Evolutionary conservation across 37 sponge, comb jelly and placozoan species (phyloP), one percentile per base, ranked within the genome.

Genomic region (Beroe ovata): DNA sequence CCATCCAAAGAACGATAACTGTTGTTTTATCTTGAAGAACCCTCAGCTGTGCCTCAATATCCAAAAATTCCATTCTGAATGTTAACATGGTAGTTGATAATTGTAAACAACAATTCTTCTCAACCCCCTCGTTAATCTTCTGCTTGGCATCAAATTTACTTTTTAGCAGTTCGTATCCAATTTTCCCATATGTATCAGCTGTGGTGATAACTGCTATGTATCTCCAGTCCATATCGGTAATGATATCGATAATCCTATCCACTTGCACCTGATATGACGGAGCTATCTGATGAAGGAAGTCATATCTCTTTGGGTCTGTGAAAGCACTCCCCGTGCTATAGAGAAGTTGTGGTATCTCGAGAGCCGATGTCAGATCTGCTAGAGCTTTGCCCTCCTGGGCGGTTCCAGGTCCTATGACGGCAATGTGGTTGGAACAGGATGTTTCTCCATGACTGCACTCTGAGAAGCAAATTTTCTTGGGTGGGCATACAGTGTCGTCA

Each of bases 351-450:
- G 84, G 84, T 20, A 77, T 21, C 42, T 77, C 84, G 23, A 77
- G 54, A 0, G 84, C 84, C 0, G 84, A 20, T 2, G 84, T 40
- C 11, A 77, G 26, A 26, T 77, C 84, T 35, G 84, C 84, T 23
- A 77, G 18, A 40, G 84, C 35, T 77, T 77, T 77, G 41, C 54
- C 54, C 84, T 77, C 84, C 20, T 35, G 84, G 22, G 84, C 54
- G n/a, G 84, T 42, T 0, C 84, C 84, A 3, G 84, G 84, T 42
- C 84, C 84, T n/a, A 77, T 39, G 47, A 77, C 33, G 18, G 84
- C 84, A 8, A 77, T 36, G 25, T 77, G 84, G 47, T 66, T 66
- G 32, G 25, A 29, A 16, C 69, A 66, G 16, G 69, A 11, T 14
- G 8, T 37, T 11, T 30, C 36, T 66, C 32, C 35, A 16, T 28